These are phyloP conservation scores for Channa maculata DNA, from an alignment of 2,113 vertebrate genomes.

Conservation along the genomic window DNA sequence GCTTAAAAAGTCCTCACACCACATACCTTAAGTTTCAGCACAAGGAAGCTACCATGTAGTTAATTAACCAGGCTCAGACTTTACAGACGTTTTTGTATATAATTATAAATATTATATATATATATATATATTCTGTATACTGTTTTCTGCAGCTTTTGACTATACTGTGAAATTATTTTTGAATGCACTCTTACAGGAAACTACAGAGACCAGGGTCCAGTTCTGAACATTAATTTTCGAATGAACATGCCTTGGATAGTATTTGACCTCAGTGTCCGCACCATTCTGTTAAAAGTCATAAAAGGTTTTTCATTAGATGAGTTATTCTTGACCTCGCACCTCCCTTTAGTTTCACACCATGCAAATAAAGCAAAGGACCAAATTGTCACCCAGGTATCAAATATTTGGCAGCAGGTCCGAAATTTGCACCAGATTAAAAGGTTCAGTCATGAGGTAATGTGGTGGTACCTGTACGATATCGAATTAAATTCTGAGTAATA, in stretches of 20 bases:
- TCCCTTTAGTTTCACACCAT: conserved; percentile 25
- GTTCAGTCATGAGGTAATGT: conserved; percentile 49
- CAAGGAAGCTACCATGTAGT: conserved; percentile 65
- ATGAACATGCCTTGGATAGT: conserved; percentile 8
- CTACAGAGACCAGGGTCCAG: conserved; percentile 23
- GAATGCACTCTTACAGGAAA: conserved; percentile 74
- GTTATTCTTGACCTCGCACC: conserved; percentile 39
- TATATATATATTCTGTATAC: conserved; percentile 39
- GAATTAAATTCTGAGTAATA: conserved; percentile 33
- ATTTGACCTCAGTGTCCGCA: conserved; percentile 34
- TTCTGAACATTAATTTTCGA: conserved; percentile 28
- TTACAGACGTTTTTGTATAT: conserved; percentile 29
- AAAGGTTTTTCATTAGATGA: conserved; percentile 39
- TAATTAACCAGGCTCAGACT: conserved; percentile 36
- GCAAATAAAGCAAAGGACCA: conserved; percentile 26
- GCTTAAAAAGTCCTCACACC: conserved; percentile 50
- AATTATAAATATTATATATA: conserved; percentile 32
- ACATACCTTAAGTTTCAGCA: conserved; percentile 60
- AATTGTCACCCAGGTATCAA: conserved; percentile 37
- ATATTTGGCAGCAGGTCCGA: conserved; percentile 31
- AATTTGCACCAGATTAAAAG: conserved; percentile 59
- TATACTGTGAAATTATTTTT: conserved; percentile 80
- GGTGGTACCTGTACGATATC: neutral
- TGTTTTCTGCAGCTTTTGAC: conserved; percentile 54
- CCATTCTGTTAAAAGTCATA: conserved; percentile 48